Base-by-base conservation (phyloP, 2,888 invertebrate species). In the Drosophila silvestris region DNA sequence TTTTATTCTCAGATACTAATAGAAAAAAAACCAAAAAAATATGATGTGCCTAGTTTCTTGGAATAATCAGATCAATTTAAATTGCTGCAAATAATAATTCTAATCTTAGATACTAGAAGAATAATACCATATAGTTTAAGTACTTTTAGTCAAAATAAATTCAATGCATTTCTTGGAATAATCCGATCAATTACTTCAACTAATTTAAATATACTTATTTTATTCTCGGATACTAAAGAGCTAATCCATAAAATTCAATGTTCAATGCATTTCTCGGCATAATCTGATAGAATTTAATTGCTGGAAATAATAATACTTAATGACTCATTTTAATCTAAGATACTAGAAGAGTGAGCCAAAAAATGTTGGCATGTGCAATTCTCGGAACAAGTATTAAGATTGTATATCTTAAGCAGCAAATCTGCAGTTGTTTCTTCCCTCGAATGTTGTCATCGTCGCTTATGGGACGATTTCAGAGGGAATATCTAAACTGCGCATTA, bases 401-500 rank as follows among this genome's bases (percentile, higher is more conserved):
- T 16, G 22, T 22, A 7, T 26, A 39, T 41, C 16, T 28, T 32
- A 22, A 19, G 4, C 35, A 58, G 3, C 5, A 35, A 41, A 9
- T 33, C 14, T 33, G 28, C 32, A 54, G 33, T 47, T 32, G 32
- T n/a, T 30, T 19, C 14, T 58, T 44, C 16, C 16, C 16, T n/a
- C 14, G 26, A 54, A 54, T 68, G 60, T 10, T 61, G 70, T 70
- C 70, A 70, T 70, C 68, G 28, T 56, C 54, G 22, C 1, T 26
- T 70, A 68, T 70, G 53, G 22, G 52, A 30, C 30, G 58, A 59
- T 19, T 35, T n/a, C 37, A 3, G 12, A 74, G 59, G 61, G 56
- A 58, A 41, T 30, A 57, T 61, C 30, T 30, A 63, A 74, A 80
- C 58, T 81, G 78, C 80, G 80, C 80, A 81, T 67, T 78, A 75